Percentiles rank a stretch among this genome's conserved stretches.
Conservation (phyloP, 2,113 vertebrate species). For the Nansenia antarctica region DNA sequence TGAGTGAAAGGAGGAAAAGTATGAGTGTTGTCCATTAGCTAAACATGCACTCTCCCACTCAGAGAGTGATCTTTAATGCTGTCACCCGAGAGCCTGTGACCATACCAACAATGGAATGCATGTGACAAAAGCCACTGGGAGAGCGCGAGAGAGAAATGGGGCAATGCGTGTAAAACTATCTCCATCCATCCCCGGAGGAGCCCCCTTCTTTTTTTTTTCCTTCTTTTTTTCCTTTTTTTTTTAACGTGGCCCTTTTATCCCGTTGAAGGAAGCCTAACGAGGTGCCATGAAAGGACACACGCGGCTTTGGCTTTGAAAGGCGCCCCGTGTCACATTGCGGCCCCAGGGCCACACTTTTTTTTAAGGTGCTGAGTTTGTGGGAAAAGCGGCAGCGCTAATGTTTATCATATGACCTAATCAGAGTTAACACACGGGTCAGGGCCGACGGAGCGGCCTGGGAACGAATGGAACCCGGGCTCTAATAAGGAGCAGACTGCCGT, state of each 20-base stretch:
- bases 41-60: slow-evolving; percentile 48
- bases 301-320: slow-evolving; percentile 74
- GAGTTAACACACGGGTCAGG: slow-evolving; percentile 79
- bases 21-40: slow-evolving; percentile 38
- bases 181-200: slow-evolving; percentile 64
- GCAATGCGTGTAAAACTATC: slow-evolving; percentile 71
- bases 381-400: slow-evolving; percentile 79
- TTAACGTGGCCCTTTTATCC: slow-evolving; percentile 75
- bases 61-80: slow-evolving; percentile 59
- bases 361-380: slow-evolving; percentile 81
- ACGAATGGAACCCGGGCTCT: slow-evolving; percentile 72
- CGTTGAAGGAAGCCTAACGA: slow-evolving; percentile 69
- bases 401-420: slow-evolving; percentile 91
- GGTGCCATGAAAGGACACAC: slow-evolving; percentile 78
- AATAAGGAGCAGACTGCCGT: slow-evolving; percentile 80
- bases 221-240: slow-evolving; percentile 54
- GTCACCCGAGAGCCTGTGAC: slow-evolving; percentile 74
- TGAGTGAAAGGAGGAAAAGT: slow-evolving; percentile 27
- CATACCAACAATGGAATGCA: slow-evolving; percentile 73
- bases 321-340: slow-evolving; percentile 81
- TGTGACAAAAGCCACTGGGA: slow-evolving; percentile 71
- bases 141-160: slow-evolving; percentile 59
- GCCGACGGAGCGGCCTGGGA: slow-evolving; percentile 75
- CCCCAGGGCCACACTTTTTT: slow-evolving; percentile 68
- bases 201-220: slow-evolving; percentile 25